Percentiles rank a stretch among this genome's conserved stretches.
Evolutionary conservation across 2,797 vertebrate genomes (phyloP).

Genomic region (Rhinophrynus dorsalis): DNA sequence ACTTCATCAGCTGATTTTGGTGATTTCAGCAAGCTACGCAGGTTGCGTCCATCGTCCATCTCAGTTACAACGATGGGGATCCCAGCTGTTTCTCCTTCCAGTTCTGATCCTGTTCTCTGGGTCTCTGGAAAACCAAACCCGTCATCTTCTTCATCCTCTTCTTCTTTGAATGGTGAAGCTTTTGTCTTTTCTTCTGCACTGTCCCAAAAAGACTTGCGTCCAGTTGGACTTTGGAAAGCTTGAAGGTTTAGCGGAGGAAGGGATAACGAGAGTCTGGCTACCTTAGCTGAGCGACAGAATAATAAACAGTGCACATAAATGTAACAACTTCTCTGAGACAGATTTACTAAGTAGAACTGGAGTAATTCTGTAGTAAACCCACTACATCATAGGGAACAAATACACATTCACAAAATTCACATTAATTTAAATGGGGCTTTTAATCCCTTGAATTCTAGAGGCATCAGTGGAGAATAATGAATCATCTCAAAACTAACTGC

Average conservation of each 20-base stretch:
- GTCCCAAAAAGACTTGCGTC: constrained; percentile 80
- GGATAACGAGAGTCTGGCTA: constrained; percentile 86
- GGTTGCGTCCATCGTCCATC: constrained; percentile 80
- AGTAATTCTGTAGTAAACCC: no score
- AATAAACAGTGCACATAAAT: neutral
- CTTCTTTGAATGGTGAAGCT: constrained; percentile 41
- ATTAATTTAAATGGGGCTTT: no score
- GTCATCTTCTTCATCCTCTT: constrained; percentile 64
- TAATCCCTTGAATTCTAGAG: no score
- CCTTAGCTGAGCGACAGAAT: constrained; percentile 69
- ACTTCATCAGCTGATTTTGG: constrained; percentile 77
- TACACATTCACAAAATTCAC: no score
- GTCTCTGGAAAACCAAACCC: constrained; percentile 66
- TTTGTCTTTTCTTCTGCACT: constrained; percentile 74
- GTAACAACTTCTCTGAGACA: no score
- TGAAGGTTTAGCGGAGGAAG: constrained; percentile 86
- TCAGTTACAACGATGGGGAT: constrained; percentile 88
- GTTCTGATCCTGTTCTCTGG: constrained; percentile 71
- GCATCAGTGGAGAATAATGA: no score
- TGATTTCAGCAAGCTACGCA: constrained; percentile 89
- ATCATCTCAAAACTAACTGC: no score
- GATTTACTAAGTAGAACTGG: no score
- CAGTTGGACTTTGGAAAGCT: constrained; percentile 73
- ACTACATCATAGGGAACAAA: no score
- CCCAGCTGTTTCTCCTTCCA: constrained; percentile 74